Conservation (phyloP, 64 coral and sea anemone species). For the Montipora foliosa region DNA sequence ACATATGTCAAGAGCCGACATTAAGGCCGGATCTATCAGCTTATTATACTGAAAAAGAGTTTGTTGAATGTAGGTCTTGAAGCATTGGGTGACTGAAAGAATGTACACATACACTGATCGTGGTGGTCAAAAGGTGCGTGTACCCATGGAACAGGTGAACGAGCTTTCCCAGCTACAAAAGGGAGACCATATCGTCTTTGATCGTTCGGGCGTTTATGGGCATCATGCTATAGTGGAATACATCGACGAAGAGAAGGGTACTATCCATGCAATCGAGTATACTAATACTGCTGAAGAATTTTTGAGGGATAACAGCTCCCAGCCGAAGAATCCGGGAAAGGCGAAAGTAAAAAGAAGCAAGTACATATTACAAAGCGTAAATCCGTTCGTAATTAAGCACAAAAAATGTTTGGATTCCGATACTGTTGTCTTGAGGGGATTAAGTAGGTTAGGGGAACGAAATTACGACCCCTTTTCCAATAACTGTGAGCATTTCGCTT, state of each 20-base stretch:
- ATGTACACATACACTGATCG: background rate
- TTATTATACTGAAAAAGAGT: background rate
- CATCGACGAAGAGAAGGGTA: no score
- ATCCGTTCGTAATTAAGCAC: background rate
- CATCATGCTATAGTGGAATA: no score
- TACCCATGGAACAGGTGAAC: background rate
- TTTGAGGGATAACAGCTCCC: no score
- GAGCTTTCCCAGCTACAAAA: background rate
- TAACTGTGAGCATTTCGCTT: constrained; percentile 78
- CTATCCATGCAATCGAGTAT: no score
- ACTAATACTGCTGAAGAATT: background rate
- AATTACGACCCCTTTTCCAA: constrained; percentile 46
- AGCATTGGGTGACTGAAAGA: background rate
- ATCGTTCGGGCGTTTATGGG: background rate
- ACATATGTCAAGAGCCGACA: no score
- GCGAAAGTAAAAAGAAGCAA: no score
- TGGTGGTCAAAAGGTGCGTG: background rate
- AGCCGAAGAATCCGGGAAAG: no score
- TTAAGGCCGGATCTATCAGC: no score
- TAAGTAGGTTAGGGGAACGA: constrained; percentile 24
- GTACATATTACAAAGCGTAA: no score
- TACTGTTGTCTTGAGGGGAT: background rate
- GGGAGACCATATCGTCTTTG: constrained; percentile 52
- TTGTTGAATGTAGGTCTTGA: background rate
- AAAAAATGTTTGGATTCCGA: background rate